A percentile compares a stretch with the other conserved stretches of the same genome.
These are phyloP conservation scores for Chaetodon auriga DNA, from an alignment of 2,113 vertebrate species.

Conservation along the genomic window DNA sequence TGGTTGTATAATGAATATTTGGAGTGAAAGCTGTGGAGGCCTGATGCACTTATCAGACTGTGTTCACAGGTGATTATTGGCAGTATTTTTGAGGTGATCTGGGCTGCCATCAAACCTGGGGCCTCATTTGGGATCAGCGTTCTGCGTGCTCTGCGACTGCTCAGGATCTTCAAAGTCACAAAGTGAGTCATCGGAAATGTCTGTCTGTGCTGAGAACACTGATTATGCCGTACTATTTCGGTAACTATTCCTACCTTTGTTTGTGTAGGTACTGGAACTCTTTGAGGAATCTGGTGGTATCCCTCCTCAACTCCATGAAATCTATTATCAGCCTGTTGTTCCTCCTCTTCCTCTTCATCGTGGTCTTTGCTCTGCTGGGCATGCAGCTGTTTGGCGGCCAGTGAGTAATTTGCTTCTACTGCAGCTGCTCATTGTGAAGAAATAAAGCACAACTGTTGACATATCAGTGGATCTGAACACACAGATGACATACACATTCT, in stretches of 20 bases:
- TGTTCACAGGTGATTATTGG: constrained; percentile 93
- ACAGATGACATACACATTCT: not conserved
- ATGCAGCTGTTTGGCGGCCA: constrained; percentile 99
- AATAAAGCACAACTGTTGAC: not conserved
- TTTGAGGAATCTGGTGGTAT: constrained; percentile 94
- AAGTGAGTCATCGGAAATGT: constrained; percentile 86
- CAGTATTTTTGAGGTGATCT: constrained; percentile 97
- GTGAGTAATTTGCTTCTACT: constrained; percentile 82
- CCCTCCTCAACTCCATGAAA: constrained; percentile 97
- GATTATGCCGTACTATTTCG: not conserved
- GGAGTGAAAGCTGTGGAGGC: not conserved
- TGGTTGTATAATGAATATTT: not conserved
- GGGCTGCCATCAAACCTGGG: constrained; percentile 94
- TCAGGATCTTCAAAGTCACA: constrained; percentile 97
- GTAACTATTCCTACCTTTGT: constrained; percentile 6
- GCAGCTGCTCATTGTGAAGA: not conserved
- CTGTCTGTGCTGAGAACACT: not conserved
- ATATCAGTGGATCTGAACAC: not conserved
- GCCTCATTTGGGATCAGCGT: constrained; percentile 97
- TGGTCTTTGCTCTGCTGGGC: constrained; percentile 96
- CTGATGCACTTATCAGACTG: not conserved
- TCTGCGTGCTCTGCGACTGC: constrained; percentile 90
- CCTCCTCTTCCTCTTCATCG: constrained; percentile 97
- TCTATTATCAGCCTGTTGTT: constrained; percentile 97
- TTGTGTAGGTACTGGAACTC: constrained; percentile 95